These are phyloP conservation scores for chimpanzee (Pan troglodytes) DNA, from an alignment of 2,113 vertebrate genomes.

Conservation along the genomic window NHGRI_mPanTro3-v2.1_pri NC_086015.1:40838001-40838500, in stretches of 20 bases:
- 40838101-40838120: not conserved
- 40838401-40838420: not conserved
- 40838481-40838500: not conserved
- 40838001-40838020: not conserved
- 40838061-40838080: not conserved
- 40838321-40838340: not conserved
- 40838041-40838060: not conserved
- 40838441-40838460: not conserved
- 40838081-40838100: not conserved
- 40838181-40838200: not conserved
- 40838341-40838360: not conserved
- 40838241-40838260: constrained; percentile 60
- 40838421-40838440: not conserved
- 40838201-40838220: not conserved
- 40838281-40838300: not conserved
- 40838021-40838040: not conserved
- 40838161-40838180: not conserved
- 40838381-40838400: not conserved
- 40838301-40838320: not conserved
- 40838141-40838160: not conserved
- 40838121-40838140: not conserved
- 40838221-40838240: constrained; percentile 34
- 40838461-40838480: not conserved
- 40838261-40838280: constrained; percentile 21
- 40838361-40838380: not conserved